phyloP scores from a whole-genome alignment of 2,113 vertebrate species.

The Corydoras maculifer region DNA sequence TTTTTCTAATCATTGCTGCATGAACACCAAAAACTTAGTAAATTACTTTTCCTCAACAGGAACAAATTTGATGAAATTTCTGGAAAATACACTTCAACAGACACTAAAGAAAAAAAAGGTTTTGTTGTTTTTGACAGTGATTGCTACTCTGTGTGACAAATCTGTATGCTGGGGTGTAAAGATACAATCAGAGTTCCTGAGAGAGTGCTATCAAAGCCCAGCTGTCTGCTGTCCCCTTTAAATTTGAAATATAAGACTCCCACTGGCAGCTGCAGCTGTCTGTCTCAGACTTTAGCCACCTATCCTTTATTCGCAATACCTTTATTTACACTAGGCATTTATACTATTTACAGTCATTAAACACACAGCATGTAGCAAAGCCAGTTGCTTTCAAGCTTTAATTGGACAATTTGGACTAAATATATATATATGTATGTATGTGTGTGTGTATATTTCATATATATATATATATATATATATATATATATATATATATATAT shows the following conservation, averaged over 20 bases:
- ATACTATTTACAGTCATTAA: too few species aligned
- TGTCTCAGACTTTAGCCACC: neutral
- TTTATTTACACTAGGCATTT: neutral
- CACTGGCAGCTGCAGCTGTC: slow-evolving; percentile 10
- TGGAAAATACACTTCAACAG: neutral
- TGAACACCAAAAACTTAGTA: too few species aligned
- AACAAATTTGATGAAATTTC: neutral
- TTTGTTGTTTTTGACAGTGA: slow-evolving; percentile 19
- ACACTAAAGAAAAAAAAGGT: neutral
- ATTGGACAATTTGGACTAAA: too few species aligned
- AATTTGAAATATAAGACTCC: slow-evolving; percentile 25
- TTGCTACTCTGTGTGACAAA: neutral
- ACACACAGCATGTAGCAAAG: too few species aligned
- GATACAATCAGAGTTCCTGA: slow-evolving; percentile 20
- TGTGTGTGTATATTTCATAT: too few species aligned
- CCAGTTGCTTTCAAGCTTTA: too few species aligned
- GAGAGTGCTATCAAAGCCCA: slow-evolving; percentile 13
- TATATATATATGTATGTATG: too few species aligned
- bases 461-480: too few species aligned
- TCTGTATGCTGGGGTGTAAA: slow-evolving; percentile 2
- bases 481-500: too few species aligned
- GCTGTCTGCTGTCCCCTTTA: slow-evolving; percentile 29
- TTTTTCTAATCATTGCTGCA: too few species aligned
- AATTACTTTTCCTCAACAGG: neutral
- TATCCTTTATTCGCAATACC: neutral